Conservation (phyloP, 2,113 vertebrate genomes). For the Silurus meridionalis region DNA sequence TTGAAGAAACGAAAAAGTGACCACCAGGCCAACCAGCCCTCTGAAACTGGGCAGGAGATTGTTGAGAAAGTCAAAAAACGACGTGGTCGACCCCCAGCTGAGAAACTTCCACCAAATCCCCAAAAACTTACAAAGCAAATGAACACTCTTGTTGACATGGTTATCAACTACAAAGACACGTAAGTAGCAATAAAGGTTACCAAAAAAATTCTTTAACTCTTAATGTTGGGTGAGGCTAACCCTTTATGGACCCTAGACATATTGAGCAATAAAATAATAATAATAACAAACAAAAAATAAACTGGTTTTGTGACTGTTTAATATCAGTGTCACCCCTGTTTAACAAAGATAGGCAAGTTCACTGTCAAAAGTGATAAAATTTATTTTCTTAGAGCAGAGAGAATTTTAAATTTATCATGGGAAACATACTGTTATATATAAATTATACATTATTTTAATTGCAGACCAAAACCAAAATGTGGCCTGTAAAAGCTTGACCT, state of each 20-base stretch:
- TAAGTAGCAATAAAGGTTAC: constrained; percentile 58
- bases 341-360: background rate
- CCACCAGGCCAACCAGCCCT: constrained; percentile 83
- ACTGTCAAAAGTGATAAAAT: background rate
- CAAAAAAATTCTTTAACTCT: background rate
- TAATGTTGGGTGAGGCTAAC: background rate
- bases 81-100: constrained; percentile 92
- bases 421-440: background rate
- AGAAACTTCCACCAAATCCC: constrained; percentile 95
- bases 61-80: constrained; percentile 94
- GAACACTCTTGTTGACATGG: constrained; percentile 96
- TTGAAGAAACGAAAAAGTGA: constrained; percentile 92
- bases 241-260: background rate
- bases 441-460: background rate
- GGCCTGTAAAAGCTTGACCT: background rate
- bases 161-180: constrained; percentile 98
- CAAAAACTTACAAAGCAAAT: constrained; percentile 94
- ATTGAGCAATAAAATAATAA: constrained; percentile 1
- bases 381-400: background rate
- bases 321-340: background rate
- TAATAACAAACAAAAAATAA: background rate
- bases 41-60: constrained; percentile 75
- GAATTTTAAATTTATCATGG: background rate
- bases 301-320: background rate
- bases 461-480: background rate